Conservation (phyloP, 1,140 invertebrate genomes). For the Drosophila pandora region DNA sequence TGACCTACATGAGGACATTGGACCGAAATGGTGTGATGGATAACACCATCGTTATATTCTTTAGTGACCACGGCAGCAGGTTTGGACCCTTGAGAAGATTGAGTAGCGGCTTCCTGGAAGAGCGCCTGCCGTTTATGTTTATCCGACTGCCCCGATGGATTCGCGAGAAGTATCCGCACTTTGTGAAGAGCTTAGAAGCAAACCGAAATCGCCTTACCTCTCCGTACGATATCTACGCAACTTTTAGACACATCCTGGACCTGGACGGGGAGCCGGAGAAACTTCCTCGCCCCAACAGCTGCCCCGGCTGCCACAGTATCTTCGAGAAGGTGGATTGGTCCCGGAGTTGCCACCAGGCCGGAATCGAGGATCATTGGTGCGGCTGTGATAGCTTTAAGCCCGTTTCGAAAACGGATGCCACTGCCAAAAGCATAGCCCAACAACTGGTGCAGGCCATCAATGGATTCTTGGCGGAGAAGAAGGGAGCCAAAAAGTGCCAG, state of each 20-base stretch:
- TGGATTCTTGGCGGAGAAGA: constrained; percentile 36
- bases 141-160: constrained; percentile 91
- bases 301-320: constrained; percentile 88
- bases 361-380: constrained; percentile 91
- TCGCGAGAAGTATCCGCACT: constrained; percentile 86
- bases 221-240: constrained; percentile 92
- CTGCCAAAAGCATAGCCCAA: constrained; percentile 75
- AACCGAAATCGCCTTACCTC: constrained; percentile 91
- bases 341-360: constrained; percentile 89
- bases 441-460: constrained; percentile 84
- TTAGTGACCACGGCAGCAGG: constrained; percentile 97
- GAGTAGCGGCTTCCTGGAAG: constrained; percentile 92
- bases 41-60: constrained; percentile 89
- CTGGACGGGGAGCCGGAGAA: constrained; percentile 59
- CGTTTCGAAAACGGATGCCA: constrained; percentile 73
- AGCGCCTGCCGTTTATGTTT: constrained; percentile 93
- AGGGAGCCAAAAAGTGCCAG: constrained; percentile 40
- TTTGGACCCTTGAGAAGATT: constrained; percentile 89
- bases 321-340: constrained; percentile 86
- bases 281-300: constrained; percentile 68
- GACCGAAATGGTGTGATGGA: constrained; percentile 86
- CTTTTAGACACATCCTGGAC: constrained; percentile 84
- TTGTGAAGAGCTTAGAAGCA: constrained; percentile 87
- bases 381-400: constrained; percentile 86
- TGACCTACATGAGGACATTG: constrained; percentile 86